These are phyloP conservation scores for Antechinus flavipes DNA, from an alignment of 2,113 vertebrate species.

Conservation along the genomic window DNA sequence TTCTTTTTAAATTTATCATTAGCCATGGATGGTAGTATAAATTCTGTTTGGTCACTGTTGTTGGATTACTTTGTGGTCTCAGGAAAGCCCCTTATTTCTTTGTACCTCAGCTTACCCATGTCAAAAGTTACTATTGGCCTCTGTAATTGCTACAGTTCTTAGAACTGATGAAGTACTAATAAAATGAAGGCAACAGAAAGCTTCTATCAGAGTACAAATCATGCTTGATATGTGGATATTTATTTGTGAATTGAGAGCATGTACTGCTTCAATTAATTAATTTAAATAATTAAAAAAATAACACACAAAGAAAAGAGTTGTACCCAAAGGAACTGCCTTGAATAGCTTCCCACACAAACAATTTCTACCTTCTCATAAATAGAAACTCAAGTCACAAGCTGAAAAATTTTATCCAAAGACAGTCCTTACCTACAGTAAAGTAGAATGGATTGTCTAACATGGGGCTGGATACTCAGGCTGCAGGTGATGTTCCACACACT, in stretches of 20 bases:
- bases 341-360: conserved; percentile 17
- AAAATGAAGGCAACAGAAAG: not conserved
- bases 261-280: conserved; percentile 40
- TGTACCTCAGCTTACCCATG: conserved; percentile 52
- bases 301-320: not conserved
- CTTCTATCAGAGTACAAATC: not conserved
- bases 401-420: not conserved
- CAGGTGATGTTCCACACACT: not conserved
- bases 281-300: conserved; percentile 45
- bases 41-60: not conserved
- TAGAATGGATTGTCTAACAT: not conserved
- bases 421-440: not conserved
- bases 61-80: not conserved
- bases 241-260: conserved; percentile 41
- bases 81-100: not conserved
- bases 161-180: not conserved
- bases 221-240: not conserved
- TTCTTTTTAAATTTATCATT: not conserved
- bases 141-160: not conserved
- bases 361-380: conserved; percentile 30
- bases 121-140: not conserved
- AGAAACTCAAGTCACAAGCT: conserved; percentile 36
- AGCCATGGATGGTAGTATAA: not conserved
- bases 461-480: not conserved
- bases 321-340: not conserved